phyloP scores from a whole-genome alignment of 2,113 vertebrate species.

The Zosterops hypoxanthus region DNA sequence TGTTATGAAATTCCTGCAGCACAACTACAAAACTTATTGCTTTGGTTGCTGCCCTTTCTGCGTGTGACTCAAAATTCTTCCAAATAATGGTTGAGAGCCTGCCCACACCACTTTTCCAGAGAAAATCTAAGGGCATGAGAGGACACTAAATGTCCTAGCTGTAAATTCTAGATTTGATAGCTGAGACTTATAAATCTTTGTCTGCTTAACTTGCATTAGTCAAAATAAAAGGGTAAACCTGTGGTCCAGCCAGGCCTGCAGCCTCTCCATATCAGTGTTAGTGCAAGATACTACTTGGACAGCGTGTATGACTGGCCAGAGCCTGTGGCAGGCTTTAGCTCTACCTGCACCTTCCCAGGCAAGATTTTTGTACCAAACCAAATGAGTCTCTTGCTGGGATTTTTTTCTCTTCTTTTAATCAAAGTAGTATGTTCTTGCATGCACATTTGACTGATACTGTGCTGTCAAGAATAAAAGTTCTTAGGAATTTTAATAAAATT shows the following conservation, averaged over 20 bases:
- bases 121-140: neutral
- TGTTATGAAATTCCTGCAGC: neutral
- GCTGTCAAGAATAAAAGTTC: neutral
- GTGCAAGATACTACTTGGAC: neutral
- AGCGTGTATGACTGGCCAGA: neutral
- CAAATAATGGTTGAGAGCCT: neutral
- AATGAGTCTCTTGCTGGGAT: neutral
- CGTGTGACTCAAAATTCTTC: neutral
- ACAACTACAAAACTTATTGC: neutral
- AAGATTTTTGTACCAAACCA: neutral
- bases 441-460: neutral
- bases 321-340: neutral
- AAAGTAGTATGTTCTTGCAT: neutral
- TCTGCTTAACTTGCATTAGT: neutral
- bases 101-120: neutral
- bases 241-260: neutral
- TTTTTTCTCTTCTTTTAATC: neutral
- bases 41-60: neutral
- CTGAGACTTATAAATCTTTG: neutral
- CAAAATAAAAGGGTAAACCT: neutral
- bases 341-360: neutral
- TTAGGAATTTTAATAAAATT: neutral
- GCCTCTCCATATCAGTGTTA: neutral
- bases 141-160: neutral
- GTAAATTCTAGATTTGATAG: neutral